Evolutionary conservation across 2,888 invertebrate species (phyloP), one percentile per base, ranked within the genome.

Genomic region (Himalopsyche anomala): DNA sequence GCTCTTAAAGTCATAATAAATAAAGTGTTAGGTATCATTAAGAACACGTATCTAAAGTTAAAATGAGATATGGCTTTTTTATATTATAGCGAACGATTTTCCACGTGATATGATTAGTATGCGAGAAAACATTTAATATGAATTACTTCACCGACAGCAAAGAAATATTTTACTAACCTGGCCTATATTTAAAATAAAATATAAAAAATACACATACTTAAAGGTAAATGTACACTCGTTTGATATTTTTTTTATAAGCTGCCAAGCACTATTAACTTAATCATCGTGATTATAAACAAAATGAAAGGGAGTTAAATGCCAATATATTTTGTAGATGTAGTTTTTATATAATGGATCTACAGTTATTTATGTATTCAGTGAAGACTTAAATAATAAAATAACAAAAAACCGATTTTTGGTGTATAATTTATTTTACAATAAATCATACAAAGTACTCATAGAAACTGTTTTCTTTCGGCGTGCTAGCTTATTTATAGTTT

Each of bases 1-100:
- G 74, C 38, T 74, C 74, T 74, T 74, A 74, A 74, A 74, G 74
- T 74, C 74, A 74, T 74, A 74, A 74, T 74, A 74, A 74, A 74
- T 74, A 74, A 74, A 36, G 74, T 74, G 74, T 74, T 74, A 38
- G 74, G 74, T 74, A 74, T 74, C 74, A 74, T 74, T 74, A 74
- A 36, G 74, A 74, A 74, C 74, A 74, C 74, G 74, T 74, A 74
- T 74, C 74, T 36, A 15, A 5, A 28, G 74, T 74, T 74, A 74
- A 74, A 74, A 74, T 74, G 38, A 74, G 74, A 74, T 74, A 74
- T 74, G 74, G 74, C 74, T 3, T 74, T 74, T 74, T 74, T 74
- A 74, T 74, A 74, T 74, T 74, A 74, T 74, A 38, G 74, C 19
- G 36, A 74, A 74, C 74, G 74, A 74, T 74, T 74, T 74, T 74